Base-by-base conservation (phyloP, 2,888 invertebrate species). In the Julus scandinavius region DNA sequence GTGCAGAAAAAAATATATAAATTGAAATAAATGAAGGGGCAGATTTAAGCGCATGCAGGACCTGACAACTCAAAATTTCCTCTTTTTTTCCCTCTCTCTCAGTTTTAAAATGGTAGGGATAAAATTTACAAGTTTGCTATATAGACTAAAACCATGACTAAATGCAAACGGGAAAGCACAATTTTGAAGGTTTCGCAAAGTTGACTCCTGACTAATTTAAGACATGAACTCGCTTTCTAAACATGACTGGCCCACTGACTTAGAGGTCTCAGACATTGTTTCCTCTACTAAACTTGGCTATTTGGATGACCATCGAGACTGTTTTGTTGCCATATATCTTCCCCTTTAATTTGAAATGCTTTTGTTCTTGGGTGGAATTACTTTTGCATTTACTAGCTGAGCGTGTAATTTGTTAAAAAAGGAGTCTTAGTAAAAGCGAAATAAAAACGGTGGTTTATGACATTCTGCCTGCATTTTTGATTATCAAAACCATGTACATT, bases 401-500 rank as follows among this genome's bases (percentile, higher is more conserved):
- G 29, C 80, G 80, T 80, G 80, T 80, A 80, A 80, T 80, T 38
- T 29, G 80, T 80, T 80, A 80, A 38, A 80, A 45, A 80, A 38
- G 80, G 80, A 80, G 38, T 80, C 80, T 80, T 15, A 38, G 38
- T 38, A 38, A 80, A 80, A 80, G 38, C 80, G 80, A 80, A 80
- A 80, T 80, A 80, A 80, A 80, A 80, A 80, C 80, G 38, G 80
- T 80, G 80, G 80, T 80, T 80, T 80, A 80, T 80, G 80, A 80
- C 72, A 29, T n/a, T 72, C 6, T 5, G 29, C 72, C 63, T 6
- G n/a, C n/a, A n/a, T n/a, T n/a, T n/a, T n/a, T n/a, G n/a, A n/a
- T n/a, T 20, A 9, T 29, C 20, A 5, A 80, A 38, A 13, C 80
- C 80, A 80, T 29, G 80, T 80, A 11, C 38, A 29, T 80, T 80